Evolutionary conservation across 2,888 invertebrate genomes (phyloP).

Genomic region (Apamea monoglypha): DNA sequence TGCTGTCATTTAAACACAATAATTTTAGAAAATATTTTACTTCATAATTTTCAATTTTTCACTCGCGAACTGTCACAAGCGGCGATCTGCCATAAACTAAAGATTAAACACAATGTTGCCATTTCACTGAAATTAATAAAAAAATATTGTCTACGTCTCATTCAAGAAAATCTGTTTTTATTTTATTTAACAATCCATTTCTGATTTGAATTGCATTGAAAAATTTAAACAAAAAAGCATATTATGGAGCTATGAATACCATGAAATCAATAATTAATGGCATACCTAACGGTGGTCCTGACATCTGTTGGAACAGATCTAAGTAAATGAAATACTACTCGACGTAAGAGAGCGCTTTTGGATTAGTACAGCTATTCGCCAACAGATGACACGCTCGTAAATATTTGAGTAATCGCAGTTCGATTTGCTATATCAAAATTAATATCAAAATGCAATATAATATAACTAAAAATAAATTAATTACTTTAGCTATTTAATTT

Average conservation of each 20-base stretch:
- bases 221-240: background rate
- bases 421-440: background rate
- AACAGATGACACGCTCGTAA: conserved; percentile 34
- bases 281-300: background rate
- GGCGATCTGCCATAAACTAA: conserved; percentile 75
- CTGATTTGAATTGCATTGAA: background rate
- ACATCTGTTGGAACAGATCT: conserved; percentile 37
- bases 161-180: background rate
- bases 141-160: conserved; percentile 42
- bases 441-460: background rate
- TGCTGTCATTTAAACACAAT: conserved; percentile 93
- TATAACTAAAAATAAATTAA: background rate
- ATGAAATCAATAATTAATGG: background rate
- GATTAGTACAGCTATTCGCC: conserved; percentile 17
- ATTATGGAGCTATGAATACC: rapidly evolving
- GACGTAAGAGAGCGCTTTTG: conserved; percentile 33
- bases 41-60: conserved; percentile 83
- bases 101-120: conserved; percentile 68
- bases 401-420: background rate
- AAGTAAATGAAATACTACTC: background rate
- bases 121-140: background rate
- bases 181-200: background rate
- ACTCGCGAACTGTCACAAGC: conserved; percentile 81
- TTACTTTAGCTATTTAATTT: background rate
- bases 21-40: conserved; percentile 82